Evolutionary conservation across 2,888 invertebrate genomes (phyloP), one percentile per base, ranked within the genome.

Genomic region (Drosophila aldrichi): DNA sequence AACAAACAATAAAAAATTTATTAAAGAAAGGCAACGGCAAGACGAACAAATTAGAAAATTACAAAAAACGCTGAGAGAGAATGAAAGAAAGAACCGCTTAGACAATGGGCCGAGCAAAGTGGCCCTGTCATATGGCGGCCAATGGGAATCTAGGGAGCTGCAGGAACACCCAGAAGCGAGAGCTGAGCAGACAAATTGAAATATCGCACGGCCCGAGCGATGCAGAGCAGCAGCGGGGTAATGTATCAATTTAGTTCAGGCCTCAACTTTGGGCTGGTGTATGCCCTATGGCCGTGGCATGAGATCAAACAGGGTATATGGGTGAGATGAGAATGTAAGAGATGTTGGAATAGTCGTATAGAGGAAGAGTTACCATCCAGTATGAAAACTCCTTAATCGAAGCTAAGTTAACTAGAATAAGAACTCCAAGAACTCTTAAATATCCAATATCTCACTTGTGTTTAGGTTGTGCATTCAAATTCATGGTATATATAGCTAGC

Each of bases 1-100:
- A 90, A 82, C 80, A 90, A 90, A 90, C 85, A 90, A 84, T 86
- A 88, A 82, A 79, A 88, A 82, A 86, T 85, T 82, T 87, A 82
- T 84, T 87, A 90, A 85, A 88, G 84, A 85, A 82, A 84, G 75
- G 80, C 82, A 85, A 82, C 81, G 75, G 80, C 82, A 69, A 70
- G 70, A 71, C 67, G 67, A 63, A 84, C 84, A 84, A 88, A 85
- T 87, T 89, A 87, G 81, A 76, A 76, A 68, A 67, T 54, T 51
- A 73, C 57, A 73, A 60, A 66, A 63, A 61, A 58, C n/a, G 3
- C 7, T 2, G 20, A 55, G 18, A 43, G 46, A 48, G 40, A 57
- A 32, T 41, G 49, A 64, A 34, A 59, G 54, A 48, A 54, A 52
- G 52, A 52, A 52, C 22, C 14, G 52, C 49, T 34, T 51, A 66